Percentiles rank a stretch among this genome's conserved stretches.
These are phyloP conservation scores for Trissolcus japonicus DNA, from an alignment of 2,888 invertebrate genomes.

Conservation along the genomic window DNA sequence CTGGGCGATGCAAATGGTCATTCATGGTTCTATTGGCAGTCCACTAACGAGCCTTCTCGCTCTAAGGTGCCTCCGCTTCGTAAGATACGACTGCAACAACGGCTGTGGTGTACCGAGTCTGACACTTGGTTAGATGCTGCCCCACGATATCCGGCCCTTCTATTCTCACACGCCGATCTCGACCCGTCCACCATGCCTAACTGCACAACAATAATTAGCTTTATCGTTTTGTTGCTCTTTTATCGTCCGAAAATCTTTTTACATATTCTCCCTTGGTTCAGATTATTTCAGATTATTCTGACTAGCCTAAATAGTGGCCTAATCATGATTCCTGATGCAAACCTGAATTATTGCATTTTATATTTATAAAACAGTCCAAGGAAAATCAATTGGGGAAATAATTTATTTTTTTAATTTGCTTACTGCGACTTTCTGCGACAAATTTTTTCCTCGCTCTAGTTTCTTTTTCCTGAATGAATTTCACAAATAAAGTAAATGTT, in stretches of 20 bases:
- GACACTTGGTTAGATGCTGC: constrained; percentile 71
- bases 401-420: background rate
- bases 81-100: constrained; percentile 61
- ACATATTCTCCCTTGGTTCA: background rate
- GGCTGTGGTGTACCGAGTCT: constrained; percentile 66
- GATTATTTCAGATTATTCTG: background rate
- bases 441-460: background rate
- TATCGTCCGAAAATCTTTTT: constrained; percentile 24
- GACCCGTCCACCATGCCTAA: constrained; percentile 30
- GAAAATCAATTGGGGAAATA: no score
- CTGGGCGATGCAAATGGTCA: constrained; percentile 66
- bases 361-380: no score
- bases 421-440: background rate
- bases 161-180: constrained; percentile 61
- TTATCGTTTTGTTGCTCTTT: constrained; percentile 61
- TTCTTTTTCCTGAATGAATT: background rate
- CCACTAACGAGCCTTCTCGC: constrained; percentile 69
- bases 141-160: constrained; percentile 68
- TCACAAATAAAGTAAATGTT: constrained; percentile 19
- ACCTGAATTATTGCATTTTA: no score
- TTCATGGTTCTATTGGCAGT: constrained; percentile 67
- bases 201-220: constrained; percentile 69
- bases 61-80: constrained; percentile 50
- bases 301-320: background rate
- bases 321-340: no score